Conservation (phyloP, 2,797 vertebrate species). For the Eremophila alpestris region DNA sequence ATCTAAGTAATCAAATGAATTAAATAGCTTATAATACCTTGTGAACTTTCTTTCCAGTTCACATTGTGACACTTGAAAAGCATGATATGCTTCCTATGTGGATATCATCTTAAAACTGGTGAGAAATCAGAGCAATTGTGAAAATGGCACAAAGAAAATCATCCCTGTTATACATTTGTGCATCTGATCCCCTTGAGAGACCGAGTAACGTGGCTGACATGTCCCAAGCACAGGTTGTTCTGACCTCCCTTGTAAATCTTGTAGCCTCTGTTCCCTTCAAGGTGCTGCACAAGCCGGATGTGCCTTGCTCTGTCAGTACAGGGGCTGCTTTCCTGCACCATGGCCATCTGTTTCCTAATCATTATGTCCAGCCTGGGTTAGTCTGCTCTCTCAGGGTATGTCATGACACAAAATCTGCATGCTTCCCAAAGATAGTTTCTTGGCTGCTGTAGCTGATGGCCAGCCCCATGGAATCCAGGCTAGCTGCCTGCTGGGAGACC, state of each 20-base stretch:
- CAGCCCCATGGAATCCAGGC: rapidly evolving
- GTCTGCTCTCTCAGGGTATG: neutral
- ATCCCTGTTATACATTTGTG: neutral
- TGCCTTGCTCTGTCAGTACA: neutral
- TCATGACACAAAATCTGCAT: neutral
- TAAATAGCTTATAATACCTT: neutral
- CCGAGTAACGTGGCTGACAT: neutral
- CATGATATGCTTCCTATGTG: rapidly evolving
- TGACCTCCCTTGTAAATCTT: neutral
- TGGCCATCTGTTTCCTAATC: slow-evolving; percentile 35
- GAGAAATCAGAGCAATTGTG: neutral
- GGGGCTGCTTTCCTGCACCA: neutral
- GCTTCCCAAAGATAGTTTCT: neutral
- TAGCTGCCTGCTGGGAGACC: neutral
- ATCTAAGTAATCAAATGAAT: neutral
- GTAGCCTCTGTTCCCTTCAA: slow-evolving; percentile 2
- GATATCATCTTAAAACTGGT: neutral
- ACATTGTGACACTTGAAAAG: neutral
- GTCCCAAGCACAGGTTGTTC: neutral
- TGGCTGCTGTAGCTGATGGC: neutral
- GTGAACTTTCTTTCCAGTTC: neutral
- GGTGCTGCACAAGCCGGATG: neutral
- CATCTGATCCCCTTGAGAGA: neutral
- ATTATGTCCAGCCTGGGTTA: neutral
- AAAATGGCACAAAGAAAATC: neutral